A percentile compares a stretch with the other conserved stretches of the same genome.
Evolutionary conservation across 2,888 invertebrate species (phyloP).

Genomic region (Mayetiola destructor): DNA sequence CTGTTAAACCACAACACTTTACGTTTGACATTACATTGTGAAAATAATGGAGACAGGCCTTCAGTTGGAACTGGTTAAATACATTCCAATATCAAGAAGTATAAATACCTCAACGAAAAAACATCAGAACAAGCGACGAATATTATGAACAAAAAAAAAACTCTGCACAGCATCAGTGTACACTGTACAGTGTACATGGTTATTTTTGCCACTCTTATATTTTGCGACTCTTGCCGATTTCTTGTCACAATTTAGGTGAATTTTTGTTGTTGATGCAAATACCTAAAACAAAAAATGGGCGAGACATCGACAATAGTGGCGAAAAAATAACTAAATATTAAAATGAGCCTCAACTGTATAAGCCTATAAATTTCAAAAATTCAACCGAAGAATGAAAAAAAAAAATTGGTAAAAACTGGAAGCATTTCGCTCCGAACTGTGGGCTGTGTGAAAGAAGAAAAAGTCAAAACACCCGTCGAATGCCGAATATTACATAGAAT

Average conservation of each 20-base stretch:
- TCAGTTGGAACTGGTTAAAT: not conserved
- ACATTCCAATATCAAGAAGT: not conserved
- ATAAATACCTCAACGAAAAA: not conserved
- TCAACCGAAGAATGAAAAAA: not conserved
- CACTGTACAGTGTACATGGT: not conserved
- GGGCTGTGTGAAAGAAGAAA: not conserved
- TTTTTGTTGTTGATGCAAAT: no score
- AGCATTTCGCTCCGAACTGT: not conserved
- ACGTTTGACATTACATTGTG: slow-evolving; percentile 1
- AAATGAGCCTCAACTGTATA: no score
- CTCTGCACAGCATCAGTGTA: not conserved
- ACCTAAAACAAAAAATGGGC: no score
- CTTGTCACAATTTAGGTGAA: no score
- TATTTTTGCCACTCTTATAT: no score
- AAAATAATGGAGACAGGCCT: not conserved
- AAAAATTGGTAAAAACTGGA: not conserved
- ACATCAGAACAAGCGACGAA: not conserved
- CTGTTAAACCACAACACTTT: not conserved
- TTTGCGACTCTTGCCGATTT: no score
- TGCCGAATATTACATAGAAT: no score
- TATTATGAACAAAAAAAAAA: not conserved
- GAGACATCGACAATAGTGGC: no score
- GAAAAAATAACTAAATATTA: no score
- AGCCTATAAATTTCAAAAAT: no score
- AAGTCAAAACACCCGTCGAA: no score